Evolutionary conservation across 2,888 invertebrate species (phyloP).

Genomic region (Cheilosia vernalis): DNA sequence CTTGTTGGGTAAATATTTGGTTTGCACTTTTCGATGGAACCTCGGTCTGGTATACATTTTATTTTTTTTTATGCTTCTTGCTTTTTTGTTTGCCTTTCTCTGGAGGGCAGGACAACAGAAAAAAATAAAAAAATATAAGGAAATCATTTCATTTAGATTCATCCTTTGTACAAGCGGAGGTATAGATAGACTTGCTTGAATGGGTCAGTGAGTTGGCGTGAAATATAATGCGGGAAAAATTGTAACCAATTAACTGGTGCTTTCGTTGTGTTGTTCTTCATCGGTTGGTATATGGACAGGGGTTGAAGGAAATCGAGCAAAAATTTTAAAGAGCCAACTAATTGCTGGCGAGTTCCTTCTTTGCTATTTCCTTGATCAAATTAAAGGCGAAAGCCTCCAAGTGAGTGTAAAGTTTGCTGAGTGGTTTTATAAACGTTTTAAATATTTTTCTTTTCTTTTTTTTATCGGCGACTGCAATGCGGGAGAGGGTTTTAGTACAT

Average conservation of each 20-base stretch:
- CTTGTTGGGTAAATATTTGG: conserved; percentile 43
- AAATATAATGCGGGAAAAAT: conserved; percentile 27
- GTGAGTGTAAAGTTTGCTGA: too few relatives aligned
- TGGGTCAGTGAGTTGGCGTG: too few relatives aligned
- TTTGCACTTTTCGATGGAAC: conserved; percentile 44
- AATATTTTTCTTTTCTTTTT: too few relatives aligned
- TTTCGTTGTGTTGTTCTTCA: conserved; percentile 13
- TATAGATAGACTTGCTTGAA: conserved; percentile 8
- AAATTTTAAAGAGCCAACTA: conserved; percentile 3
- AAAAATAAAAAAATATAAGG: conserved; percentile 7
- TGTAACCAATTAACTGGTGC: conserved; percentile 32
- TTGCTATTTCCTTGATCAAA: neutral
- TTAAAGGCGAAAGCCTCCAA: too few relatives aligned
- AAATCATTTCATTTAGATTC: conserved; percentile 30
- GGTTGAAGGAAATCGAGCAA: conserved; percentile 33
- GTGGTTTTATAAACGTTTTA: too few relatives aligned
- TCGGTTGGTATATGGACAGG: neutral
- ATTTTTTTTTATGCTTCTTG: too few relatives aligned
- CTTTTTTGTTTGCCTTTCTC: conserved; percentile 19
- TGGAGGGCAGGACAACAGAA: neutral
- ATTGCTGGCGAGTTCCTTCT: conserved; percentile 1
- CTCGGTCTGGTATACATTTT: neutral
- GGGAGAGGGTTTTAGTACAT: too few relatives aligned
- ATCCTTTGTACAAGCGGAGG: neutral
- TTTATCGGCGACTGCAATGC: too few relatives aligned